Evolutionary conservation across 2,113 vertebrate genomes (phyloP).

Genomic region (Megaceryle torquata): DNA sequence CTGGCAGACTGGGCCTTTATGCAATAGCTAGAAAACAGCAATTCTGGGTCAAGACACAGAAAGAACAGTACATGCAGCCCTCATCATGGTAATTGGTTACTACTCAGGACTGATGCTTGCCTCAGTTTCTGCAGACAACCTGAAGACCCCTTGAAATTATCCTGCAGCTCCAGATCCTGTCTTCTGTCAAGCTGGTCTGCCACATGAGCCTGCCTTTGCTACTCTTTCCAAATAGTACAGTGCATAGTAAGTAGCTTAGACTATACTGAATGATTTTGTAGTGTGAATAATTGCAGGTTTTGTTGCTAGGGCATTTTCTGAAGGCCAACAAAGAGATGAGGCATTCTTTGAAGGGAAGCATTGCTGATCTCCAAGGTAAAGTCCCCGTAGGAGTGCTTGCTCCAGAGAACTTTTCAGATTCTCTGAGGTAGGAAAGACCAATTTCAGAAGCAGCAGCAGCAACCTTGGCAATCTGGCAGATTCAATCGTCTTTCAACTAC

Average conservation of each 20-base stretch:
- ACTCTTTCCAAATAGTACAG: neutral
- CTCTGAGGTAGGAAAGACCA: neutral
- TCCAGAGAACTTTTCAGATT: neutral
- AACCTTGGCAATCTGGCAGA: neutral
- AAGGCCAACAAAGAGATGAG: neutral
- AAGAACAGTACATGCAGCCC: neutral
- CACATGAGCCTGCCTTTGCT: neutral
- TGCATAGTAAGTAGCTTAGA: neutral
- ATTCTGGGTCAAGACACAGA: neutral
- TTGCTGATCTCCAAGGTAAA: neutral
- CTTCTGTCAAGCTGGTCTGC: neutral
- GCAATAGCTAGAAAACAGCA: neutral
- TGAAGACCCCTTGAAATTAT: neutral
- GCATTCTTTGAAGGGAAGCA: neutral
- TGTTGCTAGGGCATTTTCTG: neutral
- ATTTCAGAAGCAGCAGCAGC: neutral
- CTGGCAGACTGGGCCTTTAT: neutral
- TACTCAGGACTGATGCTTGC: neutral
- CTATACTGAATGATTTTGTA: neutral
- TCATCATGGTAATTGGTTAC: neutral
- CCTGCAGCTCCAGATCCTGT: neutral
- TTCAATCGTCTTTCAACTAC: neutral
- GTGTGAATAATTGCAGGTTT: neutral
- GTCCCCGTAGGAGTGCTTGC: neutral
- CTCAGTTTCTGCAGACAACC: neutral